A percentile compares a stretch with the other conserved stretches of the same genome.
These are phyloP conservation scores for Acanthoscelides obtectus DNA, from an alignment of 2,888 invertebrate species.

Conservation along the genomic window DNA sequence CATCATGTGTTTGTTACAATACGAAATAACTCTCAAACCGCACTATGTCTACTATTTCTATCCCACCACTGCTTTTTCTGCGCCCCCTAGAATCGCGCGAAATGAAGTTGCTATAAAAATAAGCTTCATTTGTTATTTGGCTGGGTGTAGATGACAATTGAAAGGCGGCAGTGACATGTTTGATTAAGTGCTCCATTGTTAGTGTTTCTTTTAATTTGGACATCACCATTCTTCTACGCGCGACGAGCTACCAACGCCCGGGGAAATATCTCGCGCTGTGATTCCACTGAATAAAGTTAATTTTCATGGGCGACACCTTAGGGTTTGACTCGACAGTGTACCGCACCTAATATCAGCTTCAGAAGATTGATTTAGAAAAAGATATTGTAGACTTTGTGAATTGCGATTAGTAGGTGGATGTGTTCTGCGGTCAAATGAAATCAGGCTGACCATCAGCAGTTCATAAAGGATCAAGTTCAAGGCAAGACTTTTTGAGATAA, in stretches of 20 bases:
- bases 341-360: no score
- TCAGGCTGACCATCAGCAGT: no score
- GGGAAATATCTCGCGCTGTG: not conserved
- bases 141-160: conserved; percentile 24
- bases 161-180: conserved; percentile 3
- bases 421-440: no score
- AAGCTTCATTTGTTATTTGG: conserved; percentile 26
- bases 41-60: not conserved
- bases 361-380: no score
- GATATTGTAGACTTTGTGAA: no score
- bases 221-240: not conserved
- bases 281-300: not conserved
- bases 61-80: not conserved
- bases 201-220: not conserved
- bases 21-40: no score
- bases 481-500: no score
- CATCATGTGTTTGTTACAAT: no score
- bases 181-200: not conserved
- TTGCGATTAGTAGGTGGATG: no score
- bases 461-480: no score
- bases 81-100: conserved; percentile 6
- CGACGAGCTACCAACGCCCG: not conserved
- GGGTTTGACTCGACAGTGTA: not conserved
- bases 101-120: conserved; percentile 25
- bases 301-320: not conserved